Base-by-base conservation (phyloP, 2,113 vertebrate species). In the Microcebus jonahi region DNA sequence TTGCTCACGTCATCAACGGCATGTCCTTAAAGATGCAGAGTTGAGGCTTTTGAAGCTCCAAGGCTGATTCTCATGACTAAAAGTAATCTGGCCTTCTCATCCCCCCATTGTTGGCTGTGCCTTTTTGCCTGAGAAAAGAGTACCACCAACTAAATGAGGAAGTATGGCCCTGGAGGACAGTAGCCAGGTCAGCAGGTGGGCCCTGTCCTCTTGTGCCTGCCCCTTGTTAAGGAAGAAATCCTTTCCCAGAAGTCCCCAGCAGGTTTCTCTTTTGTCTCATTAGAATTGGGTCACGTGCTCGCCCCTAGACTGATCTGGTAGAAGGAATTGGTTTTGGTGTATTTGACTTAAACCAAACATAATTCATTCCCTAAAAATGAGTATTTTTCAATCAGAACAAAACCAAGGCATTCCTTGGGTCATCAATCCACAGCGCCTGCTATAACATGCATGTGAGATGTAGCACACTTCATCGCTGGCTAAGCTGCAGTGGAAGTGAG, bases 391-490 rank as follows among this genome's bases (percentile, higher is more conserved):
- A 20, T 65, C 39, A 83, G 39, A 82, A 91, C 17, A n/a, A 59
- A 86, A 50, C 5, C 18, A 53, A 36, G 34, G 14, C 34, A 31
- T 61, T 57, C 86, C 73, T 53, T 68, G 18, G 39, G n/a, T 53
- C 63, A 42, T 57, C 39, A 34, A 6, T 48, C 80, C 85, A 14
- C 18, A 21, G 7, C 11, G 2, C 45, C 29, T 65, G 17, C 4
- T n/a, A n/a, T 48, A 29, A 23, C 48, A n/a, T 31, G 8, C 5
- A 8, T 34, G 27, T 10, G 12, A 6, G 8, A 0, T 9, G 12
- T 1, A 23, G 17, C 6, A 12, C 8, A 10, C 39, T 7, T 11
- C 3, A 9, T n/a, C 23, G 6, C n/a, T 39, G 21, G 29, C 5
- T 27, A 23, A 65, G 11, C 63, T 73, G 36, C 14, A 9, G 42